Evolutionary conservation across 2,888 invertebrate species (phyloP), one percentile per base, ranked within the genome.

Genomic region (Himalopsyche tibetana): DNA sequence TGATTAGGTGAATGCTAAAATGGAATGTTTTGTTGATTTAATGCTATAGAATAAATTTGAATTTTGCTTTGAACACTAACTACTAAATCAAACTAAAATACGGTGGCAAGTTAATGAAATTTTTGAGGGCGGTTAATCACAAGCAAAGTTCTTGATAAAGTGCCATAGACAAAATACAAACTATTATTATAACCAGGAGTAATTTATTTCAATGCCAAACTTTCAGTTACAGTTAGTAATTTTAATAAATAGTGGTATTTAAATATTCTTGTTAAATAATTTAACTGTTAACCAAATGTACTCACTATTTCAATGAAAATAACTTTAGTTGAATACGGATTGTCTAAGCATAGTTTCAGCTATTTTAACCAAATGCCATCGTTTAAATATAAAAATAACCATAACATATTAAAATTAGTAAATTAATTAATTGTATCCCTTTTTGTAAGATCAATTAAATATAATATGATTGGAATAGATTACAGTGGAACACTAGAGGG

Each of bases 21-120:
- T 36, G 74, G 74, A 74, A 74, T 74, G 74, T 74, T 74, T 74
- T 74, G 74, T 74, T 74, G 74, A 74, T 74, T 74, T 74, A 74
- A 74, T 74, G 74, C 74, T 15, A 74, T 38, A 74, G 74, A 74
- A 74, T 19, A 38, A 74, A 74, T 74, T 74, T 74, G 74, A 74
- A 74, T 74, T 74, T 74, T 36, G 74, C 74, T 74, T 74, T 74
- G 74, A 74, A 74, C 36, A 36, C 38, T 74, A 74, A 36, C 38
- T 74, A 74, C 74, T 74, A 74, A 74, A 74, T 74, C 74, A 74
- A 74, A 74, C 74, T 74, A 74, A 74, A 74, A 74, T 38, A 74
- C 74, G 19, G 74, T 74, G 74, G 74, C 74, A 74, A 74, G 74
- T 38, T 74, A 74, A 74, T 74, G 74, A 74, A 74, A 74, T 74